Conservation (phyloP, 2,888 invertebrate genomes). For the Xestia ashworthii region DNA sequence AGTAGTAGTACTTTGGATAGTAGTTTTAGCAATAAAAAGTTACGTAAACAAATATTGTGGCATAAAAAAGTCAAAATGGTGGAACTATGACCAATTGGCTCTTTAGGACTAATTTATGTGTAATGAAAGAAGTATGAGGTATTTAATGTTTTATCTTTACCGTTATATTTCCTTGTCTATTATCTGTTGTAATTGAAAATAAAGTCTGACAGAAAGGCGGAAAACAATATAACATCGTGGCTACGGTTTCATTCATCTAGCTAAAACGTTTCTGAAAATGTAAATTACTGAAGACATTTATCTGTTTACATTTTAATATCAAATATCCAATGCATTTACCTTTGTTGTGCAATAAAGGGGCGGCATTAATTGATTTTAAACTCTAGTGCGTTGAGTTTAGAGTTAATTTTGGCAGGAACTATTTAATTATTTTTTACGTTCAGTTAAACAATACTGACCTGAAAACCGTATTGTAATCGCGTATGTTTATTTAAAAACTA, state of each 20-base stretch:
- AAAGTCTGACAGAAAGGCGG: background rate
- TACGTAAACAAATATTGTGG: too few species aligned
- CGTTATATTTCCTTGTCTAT: background rate
- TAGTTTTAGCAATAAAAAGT: too few species aligned
- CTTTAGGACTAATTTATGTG: too few species aligned
- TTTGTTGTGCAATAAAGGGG: slow-evolving; percentile 19
- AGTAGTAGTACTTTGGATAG: too few species aligned
- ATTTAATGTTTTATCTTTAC: background rate
- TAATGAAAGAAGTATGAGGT: background rate
- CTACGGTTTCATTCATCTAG: slow-evolving; percentile 39
- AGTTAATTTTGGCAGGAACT: background rate
- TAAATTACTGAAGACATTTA: slow-evolving; percentile 38
- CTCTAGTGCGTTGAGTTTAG: background rate
- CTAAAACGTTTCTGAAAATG: slow-evolving; percentile 40
- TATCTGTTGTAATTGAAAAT: slow-evolving; percentile 14
- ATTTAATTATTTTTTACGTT: background rate
- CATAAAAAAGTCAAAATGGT: background rate
- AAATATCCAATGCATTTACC: slow-evolving; percentile 52
- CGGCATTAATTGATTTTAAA: slow-evolving; percentile 5
- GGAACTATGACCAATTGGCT: background rate
- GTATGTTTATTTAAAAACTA: background rate
- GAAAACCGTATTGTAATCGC: background rate
- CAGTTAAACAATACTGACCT: slow-evolving; percentile 9
- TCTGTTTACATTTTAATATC: slow-evolving; percentile 63
- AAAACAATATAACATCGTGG: background rate